phyloP scores from a whole-genome alignment of 1,140 invertebrate genomes.

The Bombus consobrinus region DNA sequence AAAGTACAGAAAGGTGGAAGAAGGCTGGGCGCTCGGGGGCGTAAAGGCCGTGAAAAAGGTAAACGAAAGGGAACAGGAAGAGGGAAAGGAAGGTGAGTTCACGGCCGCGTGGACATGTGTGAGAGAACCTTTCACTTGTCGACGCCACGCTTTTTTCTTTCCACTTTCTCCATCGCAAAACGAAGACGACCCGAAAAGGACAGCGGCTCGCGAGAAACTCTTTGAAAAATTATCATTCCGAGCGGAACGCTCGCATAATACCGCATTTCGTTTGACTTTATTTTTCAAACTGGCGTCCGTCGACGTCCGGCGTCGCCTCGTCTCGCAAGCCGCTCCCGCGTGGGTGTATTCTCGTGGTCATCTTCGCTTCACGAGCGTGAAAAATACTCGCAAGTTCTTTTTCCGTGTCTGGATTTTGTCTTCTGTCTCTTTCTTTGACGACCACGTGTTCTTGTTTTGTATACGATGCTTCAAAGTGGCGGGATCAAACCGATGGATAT shows the following conservation, averaged over 20 bases:
- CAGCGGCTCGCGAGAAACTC: constrained; percentile 46
- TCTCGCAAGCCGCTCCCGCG: not conserved
- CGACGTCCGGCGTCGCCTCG: not conserved
- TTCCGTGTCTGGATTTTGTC: not conserved
- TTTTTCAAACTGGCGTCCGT: constrained; percentile 58
- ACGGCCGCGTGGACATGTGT: constrained; percentile 10
- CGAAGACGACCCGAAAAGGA: constrained; percentile 59
- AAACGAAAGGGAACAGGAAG: constrained; percentile 39
- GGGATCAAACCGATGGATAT: too few relatives aligned
- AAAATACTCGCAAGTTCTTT: too few relatives aligned
- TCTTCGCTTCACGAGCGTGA: not conserved
- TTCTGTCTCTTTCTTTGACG: not conserved
- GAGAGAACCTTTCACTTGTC: constrained; percentile 26
- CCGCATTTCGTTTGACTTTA: constrained; percentile 59
- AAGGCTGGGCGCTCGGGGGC: not conserved
- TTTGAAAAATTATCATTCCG: constrained; percentile 77
- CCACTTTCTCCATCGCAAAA: constrained; percentile 44
- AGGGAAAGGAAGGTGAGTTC: not conserved
- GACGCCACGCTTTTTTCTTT: not conserved
- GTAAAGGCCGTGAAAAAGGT: constrained; percentile 44
- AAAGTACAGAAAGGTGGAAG: not conserved
- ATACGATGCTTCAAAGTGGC: not conserved
- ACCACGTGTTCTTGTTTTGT: not conserved
- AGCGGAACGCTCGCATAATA: constrained; percentile 77
- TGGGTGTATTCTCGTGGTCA: not conserved